Evolutionary conservation across 2,888 invertebrate genomes (phyloP).

Genomic region (Rotaria socialis): DNA sequence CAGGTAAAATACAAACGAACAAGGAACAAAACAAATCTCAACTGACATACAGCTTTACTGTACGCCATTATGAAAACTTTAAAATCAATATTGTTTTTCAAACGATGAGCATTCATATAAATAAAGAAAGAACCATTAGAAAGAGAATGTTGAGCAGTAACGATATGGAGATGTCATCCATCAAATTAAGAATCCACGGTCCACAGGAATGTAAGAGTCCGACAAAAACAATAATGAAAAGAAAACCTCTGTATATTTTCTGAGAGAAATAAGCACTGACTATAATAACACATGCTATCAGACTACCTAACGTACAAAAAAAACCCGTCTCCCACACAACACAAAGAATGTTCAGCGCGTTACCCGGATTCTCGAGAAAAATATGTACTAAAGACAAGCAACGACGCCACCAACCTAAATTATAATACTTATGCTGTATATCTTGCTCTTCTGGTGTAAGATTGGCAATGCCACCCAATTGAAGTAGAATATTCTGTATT

Average conservation of each 20-base stretch:
- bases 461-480: neutral
- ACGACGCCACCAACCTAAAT: neutral
- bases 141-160: neutral
- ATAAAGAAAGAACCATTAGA: neutral
- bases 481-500: neutral
- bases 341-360: neutral
- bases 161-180: neutral
- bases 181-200: neutral
- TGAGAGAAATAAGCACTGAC: too few species aligned
- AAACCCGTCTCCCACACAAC: neutral
- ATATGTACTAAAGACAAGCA: too few species aligned
- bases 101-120: neutral
- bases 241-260: too few species aligned
- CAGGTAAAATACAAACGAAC: neutral
- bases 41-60: neutral
- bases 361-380: neutral
- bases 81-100: neutral
- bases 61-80: neutral
- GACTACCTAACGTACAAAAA: neutral
- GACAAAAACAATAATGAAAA: neutral
- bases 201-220: neutral
- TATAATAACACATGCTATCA: neutral
- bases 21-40: neutral
- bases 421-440: neutral
- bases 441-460: neutral